A percentile compares a stretch with the other conserved stretches of the same genome.
Conservation (phyloP, 2,888 invertebrate genomes). For the Dasypolia templi region DNA sequence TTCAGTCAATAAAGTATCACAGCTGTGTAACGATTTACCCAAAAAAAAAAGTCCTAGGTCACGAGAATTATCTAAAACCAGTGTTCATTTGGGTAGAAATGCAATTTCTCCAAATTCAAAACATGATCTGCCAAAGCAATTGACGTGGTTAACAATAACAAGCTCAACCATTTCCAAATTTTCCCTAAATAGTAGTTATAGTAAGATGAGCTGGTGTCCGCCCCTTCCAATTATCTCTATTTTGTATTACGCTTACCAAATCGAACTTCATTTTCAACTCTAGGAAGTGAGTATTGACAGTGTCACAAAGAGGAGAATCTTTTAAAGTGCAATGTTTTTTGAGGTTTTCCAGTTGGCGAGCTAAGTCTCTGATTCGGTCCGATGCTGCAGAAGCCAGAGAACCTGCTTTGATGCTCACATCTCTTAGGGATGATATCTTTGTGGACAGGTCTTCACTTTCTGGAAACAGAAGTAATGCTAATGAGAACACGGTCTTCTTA, state of each 20-base stretch:
- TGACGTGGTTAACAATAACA: neutral
- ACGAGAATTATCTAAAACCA: neutral
- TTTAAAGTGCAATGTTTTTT: constrained; percentile 92
- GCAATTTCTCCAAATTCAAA: neutral
- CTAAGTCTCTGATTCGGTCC: constrained; percentile 91
- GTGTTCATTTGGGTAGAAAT: neutral
- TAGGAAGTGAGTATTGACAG: constrained; percentile 93
- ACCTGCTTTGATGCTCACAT: constrained; percentile 89
- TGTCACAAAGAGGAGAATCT: constrained; percentile 94
- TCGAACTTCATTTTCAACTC: constrained; percentile 92
- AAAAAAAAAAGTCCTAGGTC: no score
- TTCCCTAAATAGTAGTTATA: neutral
- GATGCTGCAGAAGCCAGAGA: constrained; percentile 89
- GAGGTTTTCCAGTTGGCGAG: constrained; percentile 90
- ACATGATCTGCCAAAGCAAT: neutral
- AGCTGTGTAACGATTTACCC: no score
- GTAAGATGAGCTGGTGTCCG: neutral
- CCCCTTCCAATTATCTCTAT: no score
- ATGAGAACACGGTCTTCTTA: no score
- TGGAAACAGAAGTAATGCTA: constrained; percentile 69
- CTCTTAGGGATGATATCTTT: constrained; percentile 90
- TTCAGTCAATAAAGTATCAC: neutral
- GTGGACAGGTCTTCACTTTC: constrained; percentile 90
- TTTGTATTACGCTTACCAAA: constrained; percentile 82
- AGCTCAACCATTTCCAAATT: neutral